Conservation (phyloP, 2,888 invertebrate species). For the Eupithecia pulchellata region DNA sequence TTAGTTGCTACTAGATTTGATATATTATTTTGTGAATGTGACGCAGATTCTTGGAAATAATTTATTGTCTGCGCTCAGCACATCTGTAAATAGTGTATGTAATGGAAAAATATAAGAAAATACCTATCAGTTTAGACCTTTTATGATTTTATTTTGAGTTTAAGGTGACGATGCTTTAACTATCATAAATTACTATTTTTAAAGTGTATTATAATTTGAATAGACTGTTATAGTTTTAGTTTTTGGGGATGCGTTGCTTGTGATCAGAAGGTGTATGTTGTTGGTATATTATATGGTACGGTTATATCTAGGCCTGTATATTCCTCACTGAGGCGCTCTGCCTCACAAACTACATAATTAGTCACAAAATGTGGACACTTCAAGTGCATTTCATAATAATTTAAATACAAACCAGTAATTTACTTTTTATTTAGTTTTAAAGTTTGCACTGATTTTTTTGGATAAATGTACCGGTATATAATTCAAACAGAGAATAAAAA, state of each 20-base stretch:
- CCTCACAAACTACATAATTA: constrained; percentile 46
- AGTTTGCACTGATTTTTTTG: constrained; percentile 77
- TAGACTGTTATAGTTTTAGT: constrained; percentile 85
- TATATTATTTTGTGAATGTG: constrained; percentile 69
- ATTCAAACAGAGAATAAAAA: constrained; percentile 73
- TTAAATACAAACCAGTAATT: constrained; percentile 52
- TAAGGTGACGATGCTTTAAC: constrained; percentile 86
- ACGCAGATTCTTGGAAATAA: constrained; percentile 74
- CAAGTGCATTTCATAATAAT: constrained; percentile 60
- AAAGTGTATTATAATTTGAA: constrained; percentile 84
- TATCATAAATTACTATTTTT: constrained; percentile 82
- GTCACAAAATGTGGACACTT: constrained; percentile 45
- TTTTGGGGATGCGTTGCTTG: constrained; percentile 67
- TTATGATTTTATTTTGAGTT: constrained; percentile 82
- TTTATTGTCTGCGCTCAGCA: constrained; percentile 75
- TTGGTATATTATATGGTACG: constrained; percentile 46
- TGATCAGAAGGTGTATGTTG: constrained; percentile 61
- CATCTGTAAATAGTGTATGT: constrained; percentile 80
- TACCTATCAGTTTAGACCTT: constrained; percentile 75
- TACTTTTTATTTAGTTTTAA: constrained; percentile 70
- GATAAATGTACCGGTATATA: constrained; percentile 63
- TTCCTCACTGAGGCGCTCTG: constrained; percentile 31
- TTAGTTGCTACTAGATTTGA: constrained; percentile 76
- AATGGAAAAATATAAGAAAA: constrained; percentile 70
- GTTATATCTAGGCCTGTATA: constrained; percentile 14